A percentile compares a stretch with the other conserved stretches of the same genome.
These are phyloP conservation scores for Cryptocheilus praepositus DNA, from an alignment of 2,888 invertebrate species.

Conservation along the genomic window DNA sequence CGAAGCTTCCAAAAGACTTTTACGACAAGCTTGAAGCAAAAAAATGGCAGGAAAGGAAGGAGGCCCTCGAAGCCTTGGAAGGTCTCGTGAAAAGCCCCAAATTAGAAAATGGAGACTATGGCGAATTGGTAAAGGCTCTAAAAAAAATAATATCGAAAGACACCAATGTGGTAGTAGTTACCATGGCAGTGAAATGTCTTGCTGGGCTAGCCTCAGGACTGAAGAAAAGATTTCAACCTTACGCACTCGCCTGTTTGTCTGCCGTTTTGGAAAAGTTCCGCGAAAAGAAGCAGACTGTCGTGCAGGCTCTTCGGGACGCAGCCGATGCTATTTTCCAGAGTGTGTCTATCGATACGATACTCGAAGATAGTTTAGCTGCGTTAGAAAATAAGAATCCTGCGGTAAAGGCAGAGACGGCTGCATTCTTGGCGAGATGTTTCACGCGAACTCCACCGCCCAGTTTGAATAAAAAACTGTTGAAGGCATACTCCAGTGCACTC, in stretches of 20 bases:
- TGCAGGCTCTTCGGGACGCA: conserved; percentile 89
- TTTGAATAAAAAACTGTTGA: conserved; percentile 92
- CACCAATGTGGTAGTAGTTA: conserved; percentile 94
- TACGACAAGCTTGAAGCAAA: conserved; percentile 95
- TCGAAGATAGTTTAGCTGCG: conserved; percentile 90
- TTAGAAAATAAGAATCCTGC: conserved; percentile 94
- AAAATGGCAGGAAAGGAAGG: conserved; percentile 98
- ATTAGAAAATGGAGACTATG: conserved; percentile 94
- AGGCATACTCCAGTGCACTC: conserved; percentile 86
- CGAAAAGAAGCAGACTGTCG: conserved; percentile 96
- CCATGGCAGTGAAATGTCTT: conserved; percentile 89
- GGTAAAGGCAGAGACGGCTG: conserved; percentile 90
- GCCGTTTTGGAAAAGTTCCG: conserved; percentile 96
- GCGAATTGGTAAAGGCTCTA: conserved; percentile 89
- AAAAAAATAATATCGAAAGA: conserved; percentile 96
- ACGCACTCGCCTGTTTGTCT: conserved; percentile 86
- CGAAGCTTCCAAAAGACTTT: conserved; percentile 96
- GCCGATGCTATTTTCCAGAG: conserved; percentile 91
- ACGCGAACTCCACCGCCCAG: conserved; percentile 87
- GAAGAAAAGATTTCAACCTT: conserved; percentile 90
- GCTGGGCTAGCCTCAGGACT: conserved; percentile 89
- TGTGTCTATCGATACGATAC: conserved; percentile 86
- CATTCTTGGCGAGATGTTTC: conserved; percentile 90
- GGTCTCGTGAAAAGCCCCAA: conserved; percentile 87
- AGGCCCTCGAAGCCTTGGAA: conserved; percentile 90